A percentile compares a stretch with the other conserved stretches of the same genome.
Conservation (phyloP, 1,140 invertebrate species). For the Drosophila simulans region DNA sequence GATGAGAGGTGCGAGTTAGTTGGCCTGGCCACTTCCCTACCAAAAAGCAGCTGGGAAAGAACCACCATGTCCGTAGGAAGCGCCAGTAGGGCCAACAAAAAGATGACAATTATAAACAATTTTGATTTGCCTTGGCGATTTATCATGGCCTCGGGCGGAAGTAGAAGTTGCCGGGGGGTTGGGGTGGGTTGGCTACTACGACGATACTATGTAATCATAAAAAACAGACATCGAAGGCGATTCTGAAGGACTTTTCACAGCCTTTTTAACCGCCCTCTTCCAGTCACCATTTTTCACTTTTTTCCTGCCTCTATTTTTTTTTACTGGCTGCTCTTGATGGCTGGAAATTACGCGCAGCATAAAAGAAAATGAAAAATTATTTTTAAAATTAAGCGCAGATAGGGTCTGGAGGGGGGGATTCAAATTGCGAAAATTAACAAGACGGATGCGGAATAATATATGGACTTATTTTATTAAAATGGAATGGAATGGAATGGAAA, state of each 20-base stretch:
- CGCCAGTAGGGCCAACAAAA: slow-evolving; percentile 16
- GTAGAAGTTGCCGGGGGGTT: background rate
- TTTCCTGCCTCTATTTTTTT: background rate
- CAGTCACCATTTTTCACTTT: slow-evolving; percentile 52
- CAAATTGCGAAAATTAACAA: background rate
- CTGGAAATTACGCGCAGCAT: slow-evolving; percentile 26
- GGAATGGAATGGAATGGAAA: too few species aligned
- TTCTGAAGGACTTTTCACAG: slow-evolving; percentile 33
- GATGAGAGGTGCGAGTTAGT: background rate
- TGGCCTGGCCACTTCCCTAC: slow-evolving; percentile 6
- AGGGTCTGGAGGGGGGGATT: background rate
- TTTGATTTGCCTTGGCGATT: slow-evolving; percentile 69
- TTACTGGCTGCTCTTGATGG: slow-evolving; percentile 42
- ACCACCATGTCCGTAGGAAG: background rate
- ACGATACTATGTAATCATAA: slow-evolving; percentile 52
- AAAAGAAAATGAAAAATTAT: slow-evolving; percentile 11
- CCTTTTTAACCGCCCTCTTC: background rate
- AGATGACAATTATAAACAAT: slow-evolving; percentile 79
- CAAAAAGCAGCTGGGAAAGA: background rate
- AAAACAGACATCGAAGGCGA: slow-evolving; percentile 62
- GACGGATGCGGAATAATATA: too few species aligned
- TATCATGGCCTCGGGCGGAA: slow-evolving; percentile 49
- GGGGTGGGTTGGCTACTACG: too few species aligned
- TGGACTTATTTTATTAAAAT: background rate
- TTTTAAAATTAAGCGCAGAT: slow-evolving; percentile 2